Percentiles rank a stretch among this genome's conserved stretches.
phyloP scores from a whole-genome alignment of 2,888 invertebrate species.

The Dryadula phaetusa region DNA sequence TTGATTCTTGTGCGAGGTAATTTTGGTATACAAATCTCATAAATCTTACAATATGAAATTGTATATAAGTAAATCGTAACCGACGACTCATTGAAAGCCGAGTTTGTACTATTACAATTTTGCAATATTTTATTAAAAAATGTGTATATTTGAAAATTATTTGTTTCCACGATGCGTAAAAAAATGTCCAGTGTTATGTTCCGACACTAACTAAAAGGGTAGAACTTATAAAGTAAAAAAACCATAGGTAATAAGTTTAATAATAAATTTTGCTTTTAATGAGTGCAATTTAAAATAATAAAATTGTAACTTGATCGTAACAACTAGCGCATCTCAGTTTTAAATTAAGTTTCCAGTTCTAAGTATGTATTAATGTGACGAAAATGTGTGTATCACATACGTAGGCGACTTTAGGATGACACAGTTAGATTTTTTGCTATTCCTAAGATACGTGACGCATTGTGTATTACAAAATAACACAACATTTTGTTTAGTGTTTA shows the following conservation, averaged over 20 bases:
- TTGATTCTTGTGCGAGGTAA: too few species aligned
- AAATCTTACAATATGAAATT: too few species aligned
- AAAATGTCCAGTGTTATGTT: too few species aligned
- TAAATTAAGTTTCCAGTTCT: background rate
- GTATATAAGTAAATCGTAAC: too few species aligned
- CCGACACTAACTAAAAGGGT: too few species aligned
- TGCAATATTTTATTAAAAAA: too few species aligned
- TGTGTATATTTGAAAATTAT: too few species aligned
- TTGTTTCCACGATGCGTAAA: too few species aligned
- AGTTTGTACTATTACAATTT: too few species aligned
- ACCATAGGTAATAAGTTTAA: background rate
- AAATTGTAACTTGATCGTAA: constrained; percentile 16
- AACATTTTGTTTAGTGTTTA: background rate
- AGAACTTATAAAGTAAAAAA: too few species aligned
- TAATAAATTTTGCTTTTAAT: constrained; percentile 4
- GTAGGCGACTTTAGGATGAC: constrained; percentile 18
- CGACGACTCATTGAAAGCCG: too few species aligned
- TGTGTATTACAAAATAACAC: background rate
- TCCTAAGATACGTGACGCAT: constrained; percentile 10
- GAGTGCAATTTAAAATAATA: constrained; percentile 8
- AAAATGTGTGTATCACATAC: constrained; percentile 11
- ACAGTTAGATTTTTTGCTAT: constrained; percentile 19
- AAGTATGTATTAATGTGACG: constrained; percentile 11
- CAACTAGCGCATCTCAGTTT: background rate
- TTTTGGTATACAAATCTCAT: too few species aligned